Conservation (phyloP, 92 coral and sea anemone species). For the Desmophyllum pertusum region DNA sequence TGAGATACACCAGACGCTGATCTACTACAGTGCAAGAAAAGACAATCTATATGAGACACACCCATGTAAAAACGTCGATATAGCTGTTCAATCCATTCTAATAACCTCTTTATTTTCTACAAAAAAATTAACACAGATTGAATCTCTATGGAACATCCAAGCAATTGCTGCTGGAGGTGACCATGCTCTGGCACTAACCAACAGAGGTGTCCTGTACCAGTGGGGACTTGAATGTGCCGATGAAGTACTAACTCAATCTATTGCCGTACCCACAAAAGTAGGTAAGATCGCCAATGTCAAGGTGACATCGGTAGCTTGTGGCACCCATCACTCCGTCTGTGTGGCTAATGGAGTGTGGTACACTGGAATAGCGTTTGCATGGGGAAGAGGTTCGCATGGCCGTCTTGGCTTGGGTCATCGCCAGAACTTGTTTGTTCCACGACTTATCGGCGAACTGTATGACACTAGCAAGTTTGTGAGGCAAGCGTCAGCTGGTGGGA, state of each 20-base stretch:
- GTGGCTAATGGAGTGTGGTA: slow-evolving; percentile 42
- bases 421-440: slow-evolving; percentile 10
- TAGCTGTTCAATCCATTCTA: background rate
- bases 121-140: slow-evolving; percentile 34
- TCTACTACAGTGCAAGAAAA: no score
- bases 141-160: slow-evolving; percentile 41
- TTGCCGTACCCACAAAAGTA: slow-evolving; percentile 44
- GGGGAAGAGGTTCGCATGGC: slow-evolving; percentile 73
- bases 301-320: slow-evolving; percentile 64
- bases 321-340: slow-evolving; percentile 63
- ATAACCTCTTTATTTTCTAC: background rate
- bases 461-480: slow-evolving; percentile 15
- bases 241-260: slow-evolving; percentile 1
- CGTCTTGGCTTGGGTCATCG: slow-evolving; percentile 63
- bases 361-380: slow-evolving; percentile 54
- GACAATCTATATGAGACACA: no score
- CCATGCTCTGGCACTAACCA: slow-evolving; percentile 62
- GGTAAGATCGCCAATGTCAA: slow-evolving; percentile 25
- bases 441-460: slow-evolving; percentile 35
- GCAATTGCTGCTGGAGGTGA: slow-evolving; percentile 64
- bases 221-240: slow-evolving; percentile 64
- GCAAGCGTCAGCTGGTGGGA: slow-evolving; percentile 67
- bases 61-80: no score
- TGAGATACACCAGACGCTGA: no score
- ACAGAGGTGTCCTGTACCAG: slow-evolving; percentile 44